phyloP scores from a whole-genome alignment of 2,113 vertebrate genomes.

The Ictalurus punctatus region DNA sequence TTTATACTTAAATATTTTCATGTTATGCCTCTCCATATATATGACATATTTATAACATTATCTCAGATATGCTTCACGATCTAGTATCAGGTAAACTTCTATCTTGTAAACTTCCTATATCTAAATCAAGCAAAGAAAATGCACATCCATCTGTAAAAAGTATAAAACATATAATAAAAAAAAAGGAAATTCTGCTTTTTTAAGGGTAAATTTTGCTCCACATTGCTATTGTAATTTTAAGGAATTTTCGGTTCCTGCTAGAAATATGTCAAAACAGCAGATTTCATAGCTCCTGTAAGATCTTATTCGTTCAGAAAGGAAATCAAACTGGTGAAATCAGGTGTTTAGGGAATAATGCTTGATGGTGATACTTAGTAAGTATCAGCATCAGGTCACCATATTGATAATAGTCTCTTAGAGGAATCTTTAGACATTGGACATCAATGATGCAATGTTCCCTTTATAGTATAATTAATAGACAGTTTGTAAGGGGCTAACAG shows the following conservation, averaged over 20 bases:
- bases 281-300: background rate
- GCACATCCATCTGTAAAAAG: background rate
- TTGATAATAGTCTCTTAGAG: background rate
- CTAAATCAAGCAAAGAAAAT: background rate
- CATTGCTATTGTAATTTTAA: background rate
- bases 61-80: background rate
- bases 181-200: background rate
- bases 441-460: background rate
- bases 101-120: background rate
- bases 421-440: background rate
- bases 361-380: background rate
- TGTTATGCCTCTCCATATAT: background rate
- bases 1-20: background rate
- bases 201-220: background rate
- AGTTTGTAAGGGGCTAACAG: conserved; percentile 46
- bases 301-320: background rate
- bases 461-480: background rate
- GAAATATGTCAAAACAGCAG: background rate
- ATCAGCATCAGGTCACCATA: background rate
- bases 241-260: background rate
- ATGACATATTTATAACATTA: background rate
- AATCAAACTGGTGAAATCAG: background rate
- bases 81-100: background rate
- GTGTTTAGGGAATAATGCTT: background rate
- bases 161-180: background rate